These are phyloP conservation scores for Monodelphis domestica DNA, from an alignment of 2,797 vertebrate species.

Conservation along the genomic window DNA sequence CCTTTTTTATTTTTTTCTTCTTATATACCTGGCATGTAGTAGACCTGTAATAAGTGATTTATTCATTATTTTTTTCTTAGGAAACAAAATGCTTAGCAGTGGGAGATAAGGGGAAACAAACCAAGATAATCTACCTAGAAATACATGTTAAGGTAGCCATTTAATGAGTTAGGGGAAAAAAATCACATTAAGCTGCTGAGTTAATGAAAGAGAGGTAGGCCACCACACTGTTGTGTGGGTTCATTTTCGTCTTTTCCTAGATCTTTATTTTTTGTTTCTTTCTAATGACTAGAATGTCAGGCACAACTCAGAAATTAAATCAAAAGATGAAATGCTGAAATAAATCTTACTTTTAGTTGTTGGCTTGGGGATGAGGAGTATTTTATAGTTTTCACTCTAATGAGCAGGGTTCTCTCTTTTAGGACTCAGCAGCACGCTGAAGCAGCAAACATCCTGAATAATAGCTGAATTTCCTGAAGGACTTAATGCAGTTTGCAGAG, in stretches of 20 bases:
- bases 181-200: conserved; percentile 16
- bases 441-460: conserved; percentile 46
- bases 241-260: conserved; percentile 9
- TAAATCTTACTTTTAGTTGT: conserved; percentile 46
- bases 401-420: conserved; percentile 51
- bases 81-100: not conserved
- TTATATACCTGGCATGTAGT: not conserved
- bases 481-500: conserved; percentile 45
- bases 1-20: not conserved
- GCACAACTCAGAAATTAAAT: conserved; percentile 41
- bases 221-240: conserved; percentile 12
- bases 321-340: conserved; percentile 52
- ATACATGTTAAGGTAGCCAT: conserved; percentile 68
- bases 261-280: conserved; percentile 40
- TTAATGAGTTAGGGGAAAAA: conserved; percentile 57
- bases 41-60: not conserved
- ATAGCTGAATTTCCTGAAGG: conserved; percentile 23
- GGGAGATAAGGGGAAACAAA: not conserved
- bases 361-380: conserved; percentile 47
- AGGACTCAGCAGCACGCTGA: conserved; percentile 32
- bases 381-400: conserved; percentile 59
- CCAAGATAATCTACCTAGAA: conserved; percentile 60
- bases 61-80: not conserved
- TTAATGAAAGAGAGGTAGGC: conserved; percentile 56
- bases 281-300: conserved; percentile 20